A percentile compares a stretch with the other conserved stretches of the same genome.
Evolutionary conservation across 2,888 invertebrate genomes (phyloP).

Genomic region (Chironomus tentans): DNA sequence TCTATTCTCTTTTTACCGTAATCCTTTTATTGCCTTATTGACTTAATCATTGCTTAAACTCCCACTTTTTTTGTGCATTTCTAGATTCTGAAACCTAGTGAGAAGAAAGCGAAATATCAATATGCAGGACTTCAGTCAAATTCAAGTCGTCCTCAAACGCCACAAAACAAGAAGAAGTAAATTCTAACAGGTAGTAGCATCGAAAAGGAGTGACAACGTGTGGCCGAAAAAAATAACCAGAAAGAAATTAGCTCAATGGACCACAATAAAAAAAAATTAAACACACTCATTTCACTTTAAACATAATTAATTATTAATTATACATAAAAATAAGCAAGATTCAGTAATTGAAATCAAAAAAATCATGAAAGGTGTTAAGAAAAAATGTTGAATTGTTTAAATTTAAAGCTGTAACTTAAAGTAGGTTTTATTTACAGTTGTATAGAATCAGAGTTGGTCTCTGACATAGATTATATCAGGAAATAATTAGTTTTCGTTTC

Average conservation of each 20-base stretch:
- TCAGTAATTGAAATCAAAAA: background rate
- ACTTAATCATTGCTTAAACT: background rate
- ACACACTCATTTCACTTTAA: background rate
- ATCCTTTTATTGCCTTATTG: background rate
- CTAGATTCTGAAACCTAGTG: conserved; percentile 95
- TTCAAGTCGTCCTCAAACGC: conserved; percentile 76
- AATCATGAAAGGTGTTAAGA: background rate
- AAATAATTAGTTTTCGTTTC: no score
- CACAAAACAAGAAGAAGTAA: conserved; percentile 46
- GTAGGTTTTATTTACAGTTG: no score
- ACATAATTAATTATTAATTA: background rate
- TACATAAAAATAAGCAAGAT: background rate
- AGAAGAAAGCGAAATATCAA: conserved; percentile 99
- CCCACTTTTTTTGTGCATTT: conserved; percentile 41
- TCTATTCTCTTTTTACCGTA: background rate
- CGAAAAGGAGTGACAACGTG: background rate
- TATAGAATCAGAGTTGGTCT: no score
- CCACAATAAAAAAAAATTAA: background rate
- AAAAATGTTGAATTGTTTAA: background rate
- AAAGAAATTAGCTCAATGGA: background rate
- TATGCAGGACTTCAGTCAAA: conserved; percentile 69
- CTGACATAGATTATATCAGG: no score
- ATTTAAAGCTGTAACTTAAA: no score
- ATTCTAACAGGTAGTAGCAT: background rate
- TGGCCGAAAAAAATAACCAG: background rate